Evolutionary conservation across 2,888 invertebrate species (phyloP).

Genomic region (Acanthacorydalis orientalis): DNA sequence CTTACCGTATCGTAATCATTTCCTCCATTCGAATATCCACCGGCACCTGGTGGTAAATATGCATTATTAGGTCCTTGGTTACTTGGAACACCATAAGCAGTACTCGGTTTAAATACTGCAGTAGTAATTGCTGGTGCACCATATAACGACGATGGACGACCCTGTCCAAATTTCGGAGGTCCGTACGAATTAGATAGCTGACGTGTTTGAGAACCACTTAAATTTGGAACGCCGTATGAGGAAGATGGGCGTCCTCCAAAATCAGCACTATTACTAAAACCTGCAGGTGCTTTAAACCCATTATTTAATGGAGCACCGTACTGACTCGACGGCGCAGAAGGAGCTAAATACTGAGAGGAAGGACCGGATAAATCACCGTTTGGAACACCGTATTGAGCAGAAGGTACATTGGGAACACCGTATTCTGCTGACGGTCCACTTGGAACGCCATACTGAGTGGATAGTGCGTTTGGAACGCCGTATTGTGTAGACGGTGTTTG

Average conservation of each 20-base stretch:
- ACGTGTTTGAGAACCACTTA: too few species aligned
- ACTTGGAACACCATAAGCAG: conserved; percentile 11
- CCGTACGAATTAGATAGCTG: too few species aligned
- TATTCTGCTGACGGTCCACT: conserved; percentile 13
- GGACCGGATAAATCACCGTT: neutral
- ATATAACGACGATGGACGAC: too few species aligned
- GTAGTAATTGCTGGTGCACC: neutral
- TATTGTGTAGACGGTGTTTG: conserved; percentile 27
- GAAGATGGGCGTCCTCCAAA: conserved; percentile 6
- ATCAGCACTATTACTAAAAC: neutral
- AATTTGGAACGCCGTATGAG: conserved; percentile 9
- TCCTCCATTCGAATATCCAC: conserved; percentile 22
- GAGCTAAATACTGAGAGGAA: conserved; percentile 4
- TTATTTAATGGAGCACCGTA: conserved; percentile 14
- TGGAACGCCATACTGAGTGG: conserved; percentile 22
- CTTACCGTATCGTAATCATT: conserved; percentile 2
- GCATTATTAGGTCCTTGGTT: conserved; percentile 17
- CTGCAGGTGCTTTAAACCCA: too few species aligned
- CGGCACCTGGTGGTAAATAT: conserved; percentile 27
- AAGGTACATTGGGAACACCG: conserved; percentile 28
- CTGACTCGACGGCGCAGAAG: conserved; percentile 19
- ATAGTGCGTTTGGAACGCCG: conserved; percentile 12
- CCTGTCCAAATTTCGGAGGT: too few species aligned
- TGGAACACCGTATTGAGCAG: conserved; percentile 28
- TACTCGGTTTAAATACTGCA: conserved; percentile 5